These are phyloP conservation scores for Pharmacophagus antenor DNA, from an alignment of 2,888 invertebrate genomes.

Conservation along the genomic window DNA sequence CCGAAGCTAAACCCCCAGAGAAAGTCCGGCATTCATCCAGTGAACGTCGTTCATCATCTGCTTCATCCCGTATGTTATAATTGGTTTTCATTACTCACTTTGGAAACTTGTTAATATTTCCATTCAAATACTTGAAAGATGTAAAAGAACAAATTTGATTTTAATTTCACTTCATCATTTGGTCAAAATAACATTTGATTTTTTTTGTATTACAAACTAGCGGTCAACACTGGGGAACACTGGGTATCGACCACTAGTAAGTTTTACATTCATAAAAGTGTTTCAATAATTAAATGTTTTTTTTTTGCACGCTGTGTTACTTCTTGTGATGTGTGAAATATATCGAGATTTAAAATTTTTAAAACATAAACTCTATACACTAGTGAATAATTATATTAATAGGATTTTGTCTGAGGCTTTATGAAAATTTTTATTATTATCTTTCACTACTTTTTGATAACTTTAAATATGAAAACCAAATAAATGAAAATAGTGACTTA, in stretches of 20 bases:
- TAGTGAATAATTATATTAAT: too few relatives aligned
- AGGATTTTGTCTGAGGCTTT: background rate
- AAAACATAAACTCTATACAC: slow-evolving; percentile 1
- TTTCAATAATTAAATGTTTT: slow-evolving; percentile 16
- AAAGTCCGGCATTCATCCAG: slow-evolving; percentile 63
- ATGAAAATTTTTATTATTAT: too few relatives aligned
- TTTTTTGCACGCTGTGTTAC: background rate
- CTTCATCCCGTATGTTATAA: slow-evolving; percentile 64
- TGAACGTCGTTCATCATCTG: slow-evolving; percentile 66
- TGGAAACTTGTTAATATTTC: too few relatives aligned
- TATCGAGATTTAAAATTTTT: slow-evolving; percentile 1
- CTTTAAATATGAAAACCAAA: too few relatives aligned
- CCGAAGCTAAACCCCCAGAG: slow-evolving; percentile 58
- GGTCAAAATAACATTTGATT: slow-evolving; percentile 24
- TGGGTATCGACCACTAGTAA: slow-evolving; percentile 30
- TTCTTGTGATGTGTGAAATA: background rate
- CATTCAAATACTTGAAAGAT: background rate
- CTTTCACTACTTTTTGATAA: too few relatives aligned
- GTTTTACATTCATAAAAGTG: slow-evolving; percentile 24
- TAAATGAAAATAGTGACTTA: too few relatives aligned
- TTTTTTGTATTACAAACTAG: slow-evolving; percentile 27
- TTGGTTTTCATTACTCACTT: too few relatives aligned
- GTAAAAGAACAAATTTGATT: background rate
- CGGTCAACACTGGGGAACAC: slow-evolving; percentile 27
- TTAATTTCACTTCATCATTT: background rate